Conservation (phyloP, 2,888 invertebrate species). For the Mylabris sibirica region DNA sequence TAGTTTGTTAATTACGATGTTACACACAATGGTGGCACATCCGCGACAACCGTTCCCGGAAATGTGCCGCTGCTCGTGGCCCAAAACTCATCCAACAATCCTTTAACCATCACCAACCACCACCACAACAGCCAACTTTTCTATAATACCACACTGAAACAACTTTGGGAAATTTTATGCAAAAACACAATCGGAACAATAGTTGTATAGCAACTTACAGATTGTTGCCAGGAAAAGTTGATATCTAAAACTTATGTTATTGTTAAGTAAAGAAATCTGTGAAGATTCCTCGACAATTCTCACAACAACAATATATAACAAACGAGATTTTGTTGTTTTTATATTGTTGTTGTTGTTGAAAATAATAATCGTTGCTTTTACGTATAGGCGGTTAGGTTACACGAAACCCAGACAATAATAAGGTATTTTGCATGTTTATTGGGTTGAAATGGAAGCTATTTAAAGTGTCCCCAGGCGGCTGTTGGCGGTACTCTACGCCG, state of each 20-base stretch:
- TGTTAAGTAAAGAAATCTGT: neutral
- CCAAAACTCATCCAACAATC: constrained; percentile 44
- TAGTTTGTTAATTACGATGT: constrained; percentile 64
- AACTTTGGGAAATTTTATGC: constrained; percentile 15
- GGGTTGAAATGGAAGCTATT: constrained; percentile 63
- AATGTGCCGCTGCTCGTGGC: constrained; percentile 57
- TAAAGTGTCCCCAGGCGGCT: constrained; percentile 60
- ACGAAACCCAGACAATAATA: constrained; percentile 52
- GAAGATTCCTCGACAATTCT: neutral
- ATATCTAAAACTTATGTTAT: constrained; percentile 5
- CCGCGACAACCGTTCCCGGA: constrained; percentile 57
- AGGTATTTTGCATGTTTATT: constrained; percentile 64
- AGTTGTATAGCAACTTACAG: constrained; percentile 32
- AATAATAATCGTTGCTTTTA: neutral
- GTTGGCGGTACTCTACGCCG: constrained; percentile 32
- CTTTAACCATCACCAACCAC: neutral
- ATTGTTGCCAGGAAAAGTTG: constrained; percentile 37
- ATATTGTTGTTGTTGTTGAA: neutral
- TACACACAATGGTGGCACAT: constrained; percentile 60
- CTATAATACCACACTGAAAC: constrained; percentile 32
- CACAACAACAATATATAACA: neutral
- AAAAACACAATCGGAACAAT: neutral
- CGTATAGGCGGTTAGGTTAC: neutral
- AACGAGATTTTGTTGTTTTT: neutral
- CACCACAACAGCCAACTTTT: constrained; percentile 40